Evolutionary conservation across 2,113 vertebrate species (phyloP), one percentile per base, ranked within the genome.

Genomic region (Grantiella picta): DNA sequence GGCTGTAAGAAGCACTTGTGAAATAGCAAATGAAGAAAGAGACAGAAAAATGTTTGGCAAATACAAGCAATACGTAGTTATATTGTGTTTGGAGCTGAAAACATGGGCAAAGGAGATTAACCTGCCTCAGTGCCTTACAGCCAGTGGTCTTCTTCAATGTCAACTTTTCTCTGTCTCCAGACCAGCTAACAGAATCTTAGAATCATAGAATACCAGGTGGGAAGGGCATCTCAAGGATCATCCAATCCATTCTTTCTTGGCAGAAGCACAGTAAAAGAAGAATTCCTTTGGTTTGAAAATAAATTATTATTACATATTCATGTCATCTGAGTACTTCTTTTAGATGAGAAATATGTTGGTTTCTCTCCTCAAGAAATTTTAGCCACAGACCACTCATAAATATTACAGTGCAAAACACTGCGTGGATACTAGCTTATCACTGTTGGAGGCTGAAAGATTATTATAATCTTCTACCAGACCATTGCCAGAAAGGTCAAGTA

Each of bases 401-500:
- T 81, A 93, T 87, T 96, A 77, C 82, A 93, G 89, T 47, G 49
- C 33, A 89, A 90, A 87, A 88, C 66, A 92, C 47, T 60, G 73
- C 42, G 61, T 90, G 75, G 53, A 82, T 94, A 70, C 64, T 76
- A 53, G 66, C 59, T 96, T 97, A 94, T 94, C 94, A 85, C 93
- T 63, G 93, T 77, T 88, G 93, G 95, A 93, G 71, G 52, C 42
- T 61, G 64, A 89, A 93, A 94, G 87, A 97, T 97, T 97, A 95
- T 95, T 66, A 96, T 95, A 95, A 96, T 95, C 87, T 95, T 69
- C 76, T 81, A 83, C 76, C 82, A 95, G 76, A 82, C 80, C 89
- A 90, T 82, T 89, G 70, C 66, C 82, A 94, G 80, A 60, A 95
- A 97, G 80, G 94, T 96, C 90, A 96, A 97, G 94, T 90, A 89